Evolutionary conservation across 2,797 vertebrate species (phyloP).

Genomic region (Myiothlypis coronata): DNA sequence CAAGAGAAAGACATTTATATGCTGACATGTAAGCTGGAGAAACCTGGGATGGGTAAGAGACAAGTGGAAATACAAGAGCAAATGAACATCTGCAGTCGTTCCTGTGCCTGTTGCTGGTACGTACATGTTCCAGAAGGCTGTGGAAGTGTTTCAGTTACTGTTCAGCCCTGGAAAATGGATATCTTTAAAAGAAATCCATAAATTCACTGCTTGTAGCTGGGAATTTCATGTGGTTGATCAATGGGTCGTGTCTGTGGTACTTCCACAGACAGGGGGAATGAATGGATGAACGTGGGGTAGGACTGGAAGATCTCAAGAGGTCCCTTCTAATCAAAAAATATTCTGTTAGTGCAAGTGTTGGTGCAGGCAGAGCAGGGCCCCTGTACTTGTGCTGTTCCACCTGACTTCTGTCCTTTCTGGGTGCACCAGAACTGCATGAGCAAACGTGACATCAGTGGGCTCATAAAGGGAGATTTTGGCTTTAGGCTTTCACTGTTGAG

Average conservation of each 20-base stretch:
- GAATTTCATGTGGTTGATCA: background rate
- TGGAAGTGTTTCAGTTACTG: background rate
- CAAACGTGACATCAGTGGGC: fast-evolving
- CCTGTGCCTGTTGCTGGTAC: background rate
- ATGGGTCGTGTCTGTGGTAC: background rate
- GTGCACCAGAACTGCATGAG: fast-evolving
- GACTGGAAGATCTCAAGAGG: background rate
- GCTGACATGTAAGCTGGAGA: background rate
- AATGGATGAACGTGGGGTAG: background rate
- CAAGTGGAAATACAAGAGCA: background rate
- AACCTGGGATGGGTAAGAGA: background rate
- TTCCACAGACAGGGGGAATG: background rate
- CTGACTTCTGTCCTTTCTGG: background rate
- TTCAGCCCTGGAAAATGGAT: background rate
- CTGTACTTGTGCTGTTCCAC: background rate
- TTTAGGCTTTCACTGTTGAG: background rate
- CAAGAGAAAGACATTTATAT: background rate
- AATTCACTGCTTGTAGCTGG: background rate
- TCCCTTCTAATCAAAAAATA: background rate
- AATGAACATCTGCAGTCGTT: background rate
- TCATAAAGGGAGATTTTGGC: background rate
- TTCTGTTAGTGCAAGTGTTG: background rate
- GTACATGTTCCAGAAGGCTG: background rate
- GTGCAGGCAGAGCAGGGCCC: background rate
- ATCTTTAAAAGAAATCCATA: background rate